A percentile compares a stretch with the other conserved stretches of the same genome.
These are phyloP conservation scores for Bedellia somnulentella DNA, from an alignment of 2,888 invertebrate species.

Conservation along the genomic window DNA sequence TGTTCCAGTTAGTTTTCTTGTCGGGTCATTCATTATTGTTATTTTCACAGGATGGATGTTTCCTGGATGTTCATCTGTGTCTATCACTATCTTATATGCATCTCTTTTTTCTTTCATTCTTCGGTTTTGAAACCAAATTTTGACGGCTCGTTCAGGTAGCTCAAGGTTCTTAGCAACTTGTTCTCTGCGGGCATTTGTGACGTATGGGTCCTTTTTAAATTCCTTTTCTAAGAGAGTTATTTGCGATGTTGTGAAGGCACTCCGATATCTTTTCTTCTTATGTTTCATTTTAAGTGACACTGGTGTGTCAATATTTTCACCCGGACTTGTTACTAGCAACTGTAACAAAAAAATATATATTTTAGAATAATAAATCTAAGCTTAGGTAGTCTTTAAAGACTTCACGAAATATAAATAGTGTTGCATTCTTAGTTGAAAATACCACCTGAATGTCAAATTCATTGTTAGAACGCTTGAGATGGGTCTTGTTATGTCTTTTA, in stretches of 20 bases:
- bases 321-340: too few species aligned
- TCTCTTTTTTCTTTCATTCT: slow-evolving; percentile 75
- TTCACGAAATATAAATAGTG: too few species aligned
- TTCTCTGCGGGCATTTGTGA: slow-evolving; percentile 67
- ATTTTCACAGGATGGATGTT: not conserved
- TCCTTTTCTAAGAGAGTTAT: slow-evolving; percentile 72
- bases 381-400: too few species aligned
- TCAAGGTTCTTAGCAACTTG: slow-evolving; percentile 66
- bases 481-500: too few species aligned
- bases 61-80: slow-evolving; percentile 6
- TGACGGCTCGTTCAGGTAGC: slow-evolving; percentile 74
- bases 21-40: slow-evolving; percentile 1
- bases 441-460: too few species aligned
- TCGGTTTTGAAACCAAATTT: slow-evolving; percentile 85
- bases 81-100: slow-evolving; percentile 13
- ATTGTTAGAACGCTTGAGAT: too few species aligned
- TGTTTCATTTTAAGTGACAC: slow-evolving; percentile 12
- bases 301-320: too few species aligned
- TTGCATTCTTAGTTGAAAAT: too few species aligned
- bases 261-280: slow-evolving; percentile 55
- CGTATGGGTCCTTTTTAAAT: slow-evolving; percentile 68
- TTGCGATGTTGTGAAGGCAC: slow-evolving; percentile 76
- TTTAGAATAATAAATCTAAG: too few species aligned
- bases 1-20: slow-evolving; percentile 2
- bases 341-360: too few species aligned